Conservation (phyloP, 1,140 invertebrate species). For the Diuraphis noxia region DNA sequence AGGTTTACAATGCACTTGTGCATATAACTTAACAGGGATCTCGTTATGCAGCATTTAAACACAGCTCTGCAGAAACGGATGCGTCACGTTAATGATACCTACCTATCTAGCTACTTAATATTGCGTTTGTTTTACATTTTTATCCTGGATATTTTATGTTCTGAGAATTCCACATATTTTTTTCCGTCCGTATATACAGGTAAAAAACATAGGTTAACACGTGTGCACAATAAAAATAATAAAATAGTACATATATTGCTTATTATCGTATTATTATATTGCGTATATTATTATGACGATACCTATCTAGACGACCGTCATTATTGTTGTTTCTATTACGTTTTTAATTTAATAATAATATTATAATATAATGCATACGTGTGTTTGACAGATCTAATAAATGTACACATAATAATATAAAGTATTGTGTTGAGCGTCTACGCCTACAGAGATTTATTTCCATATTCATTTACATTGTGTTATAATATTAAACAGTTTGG, state of each 20-base stretch:
- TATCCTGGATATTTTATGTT: neutral
- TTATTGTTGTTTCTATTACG: neutral
- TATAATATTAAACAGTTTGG: neutral
- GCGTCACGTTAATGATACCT: neutral
- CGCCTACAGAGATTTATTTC: slow-evolving; percentile 12
- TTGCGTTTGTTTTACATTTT: neutral
- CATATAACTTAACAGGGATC: neutral
- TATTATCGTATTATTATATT: neutral
- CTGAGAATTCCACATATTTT: neutral
- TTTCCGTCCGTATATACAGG: neutral
- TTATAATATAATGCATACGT: too few species aligned
- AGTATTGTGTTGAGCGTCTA: neutral
- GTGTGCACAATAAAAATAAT: neutral
- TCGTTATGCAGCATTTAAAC: neutral
- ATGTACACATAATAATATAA: too few species aligned
- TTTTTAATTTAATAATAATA: neutral
- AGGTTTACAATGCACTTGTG: neutral
- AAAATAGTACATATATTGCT: neutral
- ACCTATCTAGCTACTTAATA: neutral
- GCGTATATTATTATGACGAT: neutral
- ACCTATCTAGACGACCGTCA: neutral
- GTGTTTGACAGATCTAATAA: too few species aligned
- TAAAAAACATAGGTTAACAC: neutral
- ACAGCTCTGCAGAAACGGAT: too few species aligned
- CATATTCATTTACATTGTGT: neutral